Base-by-base conservation (phyloP, 2,888 invertebrate species). In the Yponomeuta sedellus region DNA sequence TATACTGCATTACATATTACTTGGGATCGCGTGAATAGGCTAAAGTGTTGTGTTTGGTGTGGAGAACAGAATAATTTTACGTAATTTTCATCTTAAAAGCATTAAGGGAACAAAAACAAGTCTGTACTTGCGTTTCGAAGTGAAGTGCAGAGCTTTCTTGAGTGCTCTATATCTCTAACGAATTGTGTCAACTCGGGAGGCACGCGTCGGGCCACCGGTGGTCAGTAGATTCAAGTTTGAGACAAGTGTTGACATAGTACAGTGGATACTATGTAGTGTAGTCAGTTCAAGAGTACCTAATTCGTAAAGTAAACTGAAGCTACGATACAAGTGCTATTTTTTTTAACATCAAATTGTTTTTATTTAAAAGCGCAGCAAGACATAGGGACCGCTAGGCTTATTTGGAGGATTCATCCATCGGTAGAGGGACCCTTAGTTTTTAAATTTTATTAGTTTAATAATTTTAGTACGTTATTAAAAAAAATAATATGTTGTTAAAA, bases 181-280 rank as follows among this genome's bases (percentile, higher is more conserved):
- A 73, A 67, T 74, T 73, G 74, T 74, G 76, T 79, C 76, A 77
- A 78, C 73, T 67, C 66, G 64, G 67, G 16, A 67, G 63, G 64
- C 68, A 68, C 73, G 70, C 71, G 66, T 19, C 20, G 11, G 28
- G 61, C 28, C 16, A 72, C 71, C 70, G 75, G 76, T 76, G 79
- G 74, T 69, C 74, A 71, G 68, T 73, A 73, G 44, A 52, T 16
- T 16, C 44, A 16, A 52, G 67, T 66, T 74, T 72, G 70, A 71
- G 71, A 66, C 65, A 69, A 64, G 56, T 68, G 66, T 66, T 68
- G 64, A 68, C 62, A 58, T 58, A 28, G 28, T 6, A 61, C 61
- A 61, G 28, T 61, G 2, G 61, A 61, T 16, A 61, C 61, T 22
- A 61, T 61, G 61, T 25, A 10, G 58, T 25, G 25, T 57, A 57